Base-by-base conservation (phyloP, 2,888 invertebrate genomes). In the Latrodectus hesperus region DNA sequence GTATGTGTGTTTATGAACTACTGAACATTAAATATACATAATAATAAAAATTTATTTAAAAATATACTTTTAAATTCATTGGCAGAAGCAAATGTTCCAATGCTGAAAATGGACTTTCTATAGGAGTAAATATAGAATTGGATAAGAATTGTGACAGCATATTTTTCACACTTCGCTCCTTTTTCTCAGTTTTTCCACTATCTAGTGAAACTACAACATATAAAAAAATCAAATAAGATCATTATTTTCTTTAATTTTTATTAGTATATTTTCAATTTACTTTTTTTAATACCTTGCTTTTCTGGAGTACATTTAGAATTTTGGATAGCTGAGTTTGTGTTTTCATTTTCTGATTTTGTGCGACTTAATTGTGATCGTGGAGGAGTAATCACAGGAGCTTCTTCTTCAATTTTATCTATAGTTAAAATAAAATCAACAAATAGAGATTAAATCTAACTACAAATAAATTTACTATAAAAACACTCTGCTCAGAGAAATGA, bases 1-100 rank as follows among this genome's bases (percentile, higher is more conserved):
- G 38, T 38, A 38, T 38, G 4, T 4, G 4, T 38, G 38, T 6
- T 38, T 38, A 38, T 38, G 6, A 70, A 12, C n/a, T 10, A 70
- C 8, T 10, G 6, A 12, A 11, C n/a, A 60, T 60, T 60, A 16
- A 60, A 60, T 11, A 60, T 16, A 60, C 0, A 38, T 38, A 49
- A 55, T 17, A 11, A 53, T 12, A 74, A 53, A 51, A 6, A 73
- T 53, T 11, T 12, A 17, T 38, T 60, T 60, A 16, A 17, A 75
- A 9, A 68, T 11, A 26, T 73, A 95, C 93, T 89, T 95, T 95
- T 22, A 93, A 89, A 22, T 89, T 89, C 17, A 90, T 91, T 0
- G 95, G 94, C 38, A 96, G 92, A 9, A 94, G 93, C 91, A 95
- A 94, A 92, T 97, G 96, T 91, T 96, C 96, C 89, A 94, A 94